Conservation (phyloP, 2,113 vertebrate species). For the Limnothrissa miodon region DNA sequence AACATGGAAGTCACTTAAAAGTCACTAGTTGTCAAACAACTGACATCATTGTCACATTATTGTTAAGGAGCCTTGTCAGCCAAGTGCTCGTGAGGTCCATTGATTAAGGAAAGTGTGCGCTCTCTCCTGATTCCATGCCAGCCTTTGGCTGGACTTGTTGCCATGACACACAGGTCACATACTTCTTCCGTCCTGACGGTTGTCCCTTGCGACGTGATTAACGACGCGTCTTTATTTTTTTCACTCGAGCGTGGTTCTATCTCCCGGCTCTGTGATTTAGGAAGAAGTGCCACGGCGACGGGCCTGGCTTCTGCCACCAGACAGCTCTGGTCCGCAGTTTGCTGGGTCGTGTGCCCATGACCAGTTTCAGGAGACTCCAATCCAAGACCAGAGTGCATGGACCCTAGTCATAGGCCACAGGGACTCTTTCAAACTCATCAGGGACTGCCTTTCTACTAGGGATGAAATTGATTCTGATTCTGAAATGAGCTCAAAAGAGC, state of each 20-base stretch:
- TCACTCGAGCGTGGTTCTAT: slow-evolving; percentile 59
- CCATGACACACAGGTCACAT: slow-evolving; percentile 66
- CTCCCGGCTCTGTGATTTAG: slow-evolving; percentile 57
- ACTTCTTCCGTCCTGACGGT: slow-evolving; percentile 43
- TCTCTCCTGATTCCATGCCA: slow-evolving; percentile 48
- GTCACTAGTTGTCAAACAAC: background rate
- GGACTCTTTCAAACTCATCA: background rate
- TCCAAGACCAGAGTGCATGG: background rate
- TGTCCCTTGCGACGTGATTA: slow-evolving; percentile 48
- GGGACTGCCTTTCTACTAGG: background rate
- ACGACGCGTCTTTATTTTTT: slow-evolving; percentile 38
- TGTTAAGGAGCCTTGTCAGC: slow-evolving; percentile 2
- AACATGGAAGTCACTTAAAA: background rate
- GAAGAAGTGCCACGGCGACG: background rate
- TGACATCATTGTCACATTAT: background rate
- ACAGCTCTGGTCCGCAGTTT: background rate
- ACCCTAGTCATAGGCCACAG: background rate
- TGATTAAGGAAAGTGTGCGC: slow-evolving; percentile 27
- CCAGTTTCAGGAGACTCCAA: slow-evolving; percentile 51
- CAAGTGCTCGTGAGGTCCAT: slow-evolving; percentile 20
- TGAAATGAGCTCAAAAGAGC: background rate
- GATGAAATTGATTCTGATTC: too few relatives aligned
- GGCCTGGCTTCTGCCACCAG: slow-evolving; percentile 1
- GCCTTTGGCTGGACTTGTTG: slow-evolving; percentile 56
- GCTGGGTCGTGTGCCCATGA: slow-evolving; percentile 22